Evolutionary conservation across 2,888 invertebrate genomes (phyloP).

Genomic region (Drosophila pseudotakahashii): DNA sequence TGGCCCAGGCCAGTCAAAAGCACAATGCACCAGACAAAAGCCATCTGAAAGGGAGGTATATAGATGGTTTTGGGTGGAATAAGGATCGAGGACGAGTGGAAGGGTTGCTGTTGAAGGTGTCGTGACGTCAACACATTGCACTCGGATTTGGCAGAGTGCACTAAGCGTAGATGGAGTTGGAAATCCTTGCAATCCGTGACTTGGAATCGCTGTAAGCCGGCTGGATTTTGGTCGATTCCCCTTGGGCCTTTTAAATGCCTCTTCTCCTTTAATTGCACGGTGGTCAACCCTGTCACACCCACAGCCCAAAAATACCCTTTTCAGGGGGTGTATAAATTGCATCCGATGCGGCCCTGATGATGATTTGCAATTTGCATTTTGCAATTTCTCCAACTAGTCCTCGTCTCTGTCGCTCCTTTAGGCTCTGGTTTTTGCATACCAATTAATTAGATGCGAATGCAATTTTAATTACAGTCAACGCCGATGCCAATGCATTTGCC

Average conservation of each 20-base stretch:
- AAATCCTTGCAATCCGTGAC: conserved; percentile 61
- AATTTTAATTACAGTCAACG: conserved; percentile 81
- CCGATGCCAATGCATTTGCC: conserved; percentile 68
- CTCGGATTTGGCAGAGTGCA: conserved; percentile 32
- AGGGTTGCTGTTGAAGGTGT: conserved; percentile 71
- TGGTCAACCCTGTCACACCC: conserved; percentile 24
- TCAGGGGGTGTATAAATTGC: conserved; percentile 54
- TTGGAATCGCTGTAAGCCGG: conserved; percentile 57
- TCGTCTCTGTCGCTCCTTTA: conserved; percentile 23
- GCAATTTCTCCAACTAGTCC: conserved; percentile 66
- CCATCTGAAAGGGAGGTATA: background rate
- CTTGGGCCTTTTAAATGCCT: conserved; percentile 72
- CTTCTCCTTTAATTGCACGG: conserved; percentile 63
- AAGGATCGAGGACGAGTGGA: conserved; percentile 34
- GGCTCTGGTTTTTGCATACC: conserved; percentile 76
- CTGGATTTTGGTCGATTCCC: conserved; percentile 57
- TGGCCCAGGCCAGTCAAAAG: conserved; percentile 56
- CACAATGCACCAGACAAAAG: conserved; percentile 61
- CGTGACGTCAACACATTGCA: conserved; percentile 64
- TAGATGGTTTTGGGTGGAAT: conserved; percentile 8
- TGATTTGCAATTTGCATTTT: conserved; percentile 80
- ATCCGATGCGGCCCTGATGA: conserved; percentile 50
- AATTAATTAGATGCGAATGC: conserved; percentile 84
- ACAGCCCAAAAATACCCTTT: conserved; percentile 24
- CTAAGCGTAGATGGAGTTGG: conserved; percentile 30